A percentile compares a stretch with the other conserved stretches of the same genome.
phyloP scores from a whole-genome alignment of 1,140 invertebrate species.

The Periplaneta americana region DNA sequence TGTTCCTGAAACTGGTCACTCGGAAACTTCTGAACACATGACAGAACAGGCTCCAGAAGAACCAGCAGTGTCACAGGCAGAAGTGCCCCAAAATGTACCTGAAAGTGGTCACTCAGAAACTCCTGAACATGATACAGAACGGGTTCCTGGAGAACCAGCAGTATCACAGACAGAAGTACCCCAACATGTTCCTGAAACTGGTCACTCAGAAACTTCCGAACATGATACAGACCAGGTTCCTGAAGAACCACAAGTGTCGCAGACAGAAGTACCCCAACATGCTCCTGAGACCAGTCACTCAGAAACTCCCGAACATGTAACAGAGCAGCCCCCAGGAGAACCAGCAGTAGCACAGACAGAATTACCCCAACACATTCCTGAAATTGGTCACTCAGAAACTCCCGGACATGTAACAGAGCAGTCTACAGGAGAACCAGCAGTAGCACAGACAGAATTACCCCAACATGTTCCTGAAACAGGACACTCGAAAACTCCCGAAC shows the following conservation, averaged over 20 bases:
- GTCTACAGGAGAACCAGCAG: too few relatives aligned
- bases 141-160: constrained; percentile 6
- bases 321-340: neutral
- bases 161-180: neutral
- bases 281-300: neutral
- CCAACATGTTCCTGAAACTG: neutral
- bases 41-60: constrained; percentile 16
- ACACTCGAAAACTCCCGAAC: too few relatives aligned
- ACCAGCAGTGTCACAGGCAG: constrained; percentile 1
- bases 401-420: too few relatives aligned
- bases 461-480: too few relatives aligned
- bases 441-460: too few relatives aligned
- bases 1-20: neutral
- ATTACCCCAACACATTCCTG: too few relatives aligned
- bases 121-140: neutral
- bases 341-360: too few relatives aligned
- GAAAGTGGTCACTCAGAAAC: neutral
- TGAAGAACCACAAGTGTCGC: neutral
- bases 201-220: neutral
- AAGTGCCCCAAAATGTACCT: too few relatives aligned
- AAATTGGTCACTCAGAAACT: neutral
- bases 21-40: constrained; percentile 22
- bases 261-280: neutral
- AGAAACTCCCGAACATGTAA: neutral
- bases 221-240: too few relatives aligned